Base-by-base conservation (phyloP, 2,888 invertebrate genomes). In the Ryuthela nishihirai region DNA sequence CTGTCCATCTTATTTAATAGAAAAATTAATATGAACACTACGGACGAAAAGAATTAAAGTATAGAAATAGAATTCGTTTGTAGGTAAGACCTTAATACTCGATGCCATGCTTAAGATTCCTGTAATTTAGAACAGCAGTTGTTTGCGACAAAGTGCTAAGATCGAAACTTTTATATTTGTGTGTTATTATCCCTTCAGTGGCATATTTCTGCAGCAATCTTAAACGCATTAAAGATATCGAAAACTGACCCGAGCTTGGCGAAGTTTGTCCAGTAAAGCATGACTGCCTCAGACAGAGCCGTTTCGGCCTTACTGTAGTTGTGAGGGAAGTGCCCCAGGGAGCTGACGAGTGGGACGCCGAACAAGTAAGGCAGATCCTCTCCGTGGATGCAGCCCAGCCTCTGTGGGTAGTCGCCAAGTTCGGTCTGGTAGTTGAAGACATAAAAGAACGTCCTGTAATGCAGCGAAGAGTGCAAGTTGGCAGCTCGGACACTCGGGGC, bases 381-480 rank as follows among this genome's bases (percentile, higher is more conserved):
- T 0, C 92, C 92, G 71, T 92, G 91, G 67, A 93, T 88, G 72
- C 92, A 92, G 40, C 92, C 92, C 76, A 90, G 88, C 54, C 89
- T 83, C 86, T 60, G 60, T 23, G 88, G 89, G 75, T 87, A 89
- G 72, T 89, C 88, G 52, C 90, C 90, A 67, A 85, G 86, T 74
- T 88, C 88, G 6, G 90, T 89, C 75, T 93, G 91, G 75, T 93
- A 92, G 76, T 88, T 88, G 73, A 91, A 91, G 43, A 91, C 88
- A 74, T 91, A 91, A 56, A 91, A 80, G 73, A 87, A 91, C 48
- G 90, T 90, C 42, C 67, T 66, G 25, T 60, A 49, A 54, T 87
- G 80, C 26, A 69, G 66, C 61, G 71, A 70, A 20, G 92, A 89
- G 76, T 93, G 92, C 46, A 89, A 81, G 75, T 92, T 88, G 1